phyloP scores from a whole-genome alignment of 2,888 invertebrate genomes.

The Synergus umbraculus region DNA sequence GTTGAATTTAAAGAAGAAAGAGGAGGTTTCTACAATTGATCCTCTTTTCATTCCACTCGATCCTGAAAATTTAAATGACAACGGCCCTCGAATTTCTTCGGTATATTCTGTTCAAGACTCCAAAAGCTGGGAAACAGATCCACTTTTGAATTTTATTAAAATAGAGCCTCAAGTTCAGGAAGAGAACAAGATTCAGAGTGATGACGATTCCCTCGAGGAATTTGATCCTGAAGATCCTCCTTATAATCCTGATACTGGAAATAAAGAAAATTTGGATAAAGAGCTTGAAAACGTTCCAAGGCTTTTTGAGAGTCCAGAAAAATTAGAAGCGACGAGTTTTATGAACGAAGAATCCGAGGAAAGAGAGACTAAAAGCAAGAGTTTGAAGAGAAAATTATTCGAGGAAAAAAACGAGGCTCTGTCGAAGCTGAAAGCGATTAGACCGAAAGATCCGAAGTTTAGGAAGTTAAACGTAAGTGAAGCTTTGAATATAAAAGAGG shows the following conservation, averaged over 20 bases:
- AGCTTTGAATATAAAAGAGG: conserved; percentile 64
- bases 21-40: not conserved
- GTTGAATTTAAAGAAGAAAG: not conserved
- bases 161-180: conserved; percentile 25
- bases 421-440: not conserved
- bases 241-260: conserved; percentile 60
- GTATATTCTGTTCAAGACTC: conserved; percentile 5
- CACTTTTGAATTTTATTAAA: not conserved
- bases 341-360: not conserved
- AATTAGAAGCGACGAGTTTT: too few relatives aligned
- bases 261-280: conserved; percentile 58
- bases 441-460: conserved; percentile 33
- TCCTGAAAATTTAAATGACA: conserved; percentile 7
- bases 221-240: conserved; percentile 73
- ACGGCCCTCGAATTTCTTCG: conserved; percentile 47
- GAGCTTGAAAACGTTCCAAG: conserved; percentile 40
- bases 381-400: not conserved
- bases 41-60: conserved; percentile 34
- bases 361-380: not conserved
- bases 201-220: conserved; percentile 72
- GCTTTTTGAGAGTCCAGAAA: not conserved
- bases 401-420: not conserved
- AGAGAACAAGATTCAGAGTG: conserved; percentile 51
- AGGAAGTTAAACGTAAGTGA: conserved; percentile 48
- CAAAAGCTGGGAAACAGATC: not conserved